Conservation (phyloP, 2,888 invertebrate genomes). For the Hirtodrosophila histrioides region DNA sequence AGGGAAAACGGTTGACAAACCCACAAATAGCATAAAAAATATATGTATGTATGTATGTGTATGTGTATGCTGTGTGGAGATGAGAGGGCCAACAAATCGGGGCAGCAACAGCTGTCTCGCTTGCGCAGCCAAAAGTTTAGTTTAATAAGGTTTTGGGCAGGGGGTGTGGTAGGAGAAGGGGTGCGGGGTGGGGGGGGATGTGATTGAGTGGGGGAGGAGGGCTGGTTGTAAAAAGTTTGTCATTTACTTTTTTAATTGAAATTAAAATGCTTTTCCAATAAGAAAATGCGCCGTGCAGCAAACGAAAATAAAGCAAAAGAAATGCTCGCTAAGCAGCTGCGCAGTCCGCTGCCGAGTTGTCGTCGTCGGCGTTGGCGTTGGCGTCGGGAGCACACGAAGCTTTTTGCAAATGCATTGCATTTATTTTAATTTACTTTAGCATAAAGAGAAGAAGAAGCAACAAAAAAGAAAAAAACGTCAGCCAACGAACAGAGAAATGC, state of each 20-base stretch:
- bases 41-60: no score
- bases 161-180: conserved; percentile 3
- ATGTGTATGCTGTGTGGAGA: conserved; percentile 14
- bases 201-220: no score
- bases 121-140: conserved; percentile 56
- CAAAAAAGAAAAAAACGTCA: no score
- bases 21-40: conserved; percentile 65
- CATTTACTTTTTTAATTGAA: conserved; percentile 81
- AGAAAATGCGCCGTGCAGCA: conserved; percentile 48
- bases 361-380: conserved; percentile 14
- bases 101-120: conserved; percentile 54
- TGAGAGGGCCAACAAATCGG: conserved; percentile 53
- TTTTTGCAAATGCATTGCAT: conserved; percentile 69
- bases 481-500: conserved; percentile 70
- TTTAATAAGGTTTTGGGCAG: conserved; percentile 46
- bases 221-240: conserved; percentile 62
- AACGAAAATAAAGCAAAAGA: conserved; percentile 48
- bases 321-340: conserved; percentile 61
- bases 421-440: conserved; percentile 78
- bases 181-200: not conserved
- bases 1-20: conserved; percentile 72
- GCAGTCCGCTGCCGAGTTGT: conserved; percentile 47
- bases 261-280: conserved; percentile 79
- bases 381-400: conserved; percentile 53
- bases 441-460: conserved; percentile 46